Percentiles rank a stretch among this genome's conserved stretches.
phyloP scores from a whole-genome alignment of 2,888 invertebrate species.

The Fabriciana adippe region DNA sequence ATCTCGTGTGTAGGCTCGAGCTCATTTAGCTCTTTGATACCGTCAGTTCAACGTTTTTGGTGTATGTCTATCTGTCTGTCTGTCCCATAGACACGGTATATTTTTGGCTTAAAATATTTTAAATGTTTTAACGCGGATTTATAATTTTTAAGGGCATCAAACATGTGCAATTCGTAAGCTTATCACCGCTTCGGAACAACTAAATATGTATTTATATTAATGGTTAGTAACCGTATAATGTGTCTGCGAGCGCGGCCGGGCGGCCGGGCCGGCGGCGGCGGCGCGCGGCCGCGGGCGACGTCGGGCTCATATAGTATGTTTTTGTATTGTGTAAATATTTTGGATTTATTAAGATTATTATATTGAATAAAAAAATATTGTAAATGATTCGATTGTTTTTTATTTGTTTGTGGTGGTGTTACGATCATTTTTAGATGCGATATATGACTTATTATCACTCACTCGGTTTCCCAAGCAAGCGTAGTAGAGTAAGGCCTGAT shows the following conservation, averaged over 20 bases:
- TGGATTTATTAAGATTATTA: constrained; percentile 83
- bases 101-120: neutral
- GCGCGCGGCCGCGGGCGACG: constrained; percentile 58
- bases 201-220: constrained; percentile 13
- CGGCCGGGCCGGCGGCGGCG: constrained; percentile 15
- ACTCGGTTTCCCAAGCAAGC: too few species aligned
- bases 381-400: constrained; percentile 67
- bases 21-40: too few species aligned
- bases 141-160: constrained; percentile 10
- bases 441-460: too few species aligned
- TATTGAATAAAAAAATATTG: constrained; percentile 83
- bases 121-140: too few species aligned
- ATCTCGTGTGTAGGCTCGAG: too few species aligned
- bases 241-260: neutral
- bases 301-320: constrained; percentile 78
- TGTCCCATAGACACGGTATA: neutral
- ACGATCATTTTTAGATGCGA: too few species aligned
- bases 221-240: constrained; percentile 8
- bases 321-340: constrained; percentile 83
- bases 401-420: constrained; percentile 47
- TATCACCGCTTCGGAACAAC: constrained; percentile 23
- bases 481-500: too few species aligned
- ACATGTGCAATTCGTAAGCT: constrained; percentile 21
- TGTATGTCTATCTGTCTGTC: neutral
- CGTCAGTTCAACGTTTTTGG: neutral